phyloP scores from a whole-genome alignment of 2,797 vertebrate species.

The Apogon talboti region DNA sequence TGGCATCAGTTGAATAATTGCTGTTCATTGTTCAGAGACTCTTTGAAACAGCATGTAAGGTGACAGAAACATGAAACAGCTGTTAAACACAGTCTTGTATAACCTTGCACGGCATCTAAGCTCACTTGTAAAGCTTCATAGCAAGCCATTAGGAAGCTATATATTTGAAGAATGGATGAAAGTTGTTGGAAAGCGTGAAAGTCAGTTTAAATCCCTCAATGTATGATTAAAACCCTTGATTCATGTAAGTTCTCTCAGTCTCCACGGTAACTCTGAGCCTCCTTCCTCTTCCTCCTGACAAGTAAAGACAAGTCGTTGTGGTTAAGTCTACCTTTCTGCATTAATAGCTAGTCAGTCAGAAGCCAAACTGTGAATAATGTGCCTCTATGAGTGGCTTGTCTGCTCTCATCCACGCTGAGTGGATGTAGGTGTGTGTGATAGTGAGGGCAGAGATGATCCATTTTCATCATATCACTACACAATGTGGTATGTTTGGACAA shows the following conservation, averaged over 20 bases:
- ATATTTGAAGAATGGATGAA: background rate
- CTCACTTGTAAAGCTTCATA: constrained; percentile 8
- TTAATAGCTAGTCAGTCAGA: background rate
- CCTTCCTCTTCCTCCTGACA: constrained; percentile 19
- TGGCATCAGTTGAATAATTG: background rate
- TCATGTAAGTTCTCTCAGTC: constrained; percentile 38
- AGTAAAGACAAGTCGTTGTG: constrained; percentile 37
- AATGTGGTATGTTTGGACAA: background rate
- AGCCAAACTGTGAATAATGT: constrained; percentile 34
- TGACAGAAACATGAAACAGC: background rate
- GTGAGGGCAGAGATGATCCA: constrained; percentile 35
- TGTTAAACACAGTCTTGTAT: background rate
- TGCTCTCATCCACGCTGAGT: constrained; percentile 39
- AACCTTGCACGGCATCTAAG: background rate
- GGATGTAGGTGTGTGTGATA: constrained; percentile 61
- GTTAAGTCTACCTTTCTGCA: background rate
- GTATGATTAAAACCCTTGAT: constrained; percentile 19
- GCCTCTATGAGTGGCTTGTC: constrained; percentile 22
- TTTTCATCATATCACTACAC: constrained; percentile 35
- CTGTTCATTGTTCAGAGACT: background rate
- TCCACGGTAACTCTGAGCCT: constrained; percentile 66
- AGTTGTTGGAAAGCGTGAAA: no score
- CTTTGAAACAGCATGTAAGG: background rate
- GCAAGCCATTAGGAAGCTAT: constrained; percentile 2
- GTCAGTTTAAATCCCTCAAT: background rate